Base-by-base conservation (phyloP, 1,140 invertebrate genomes). In the Aphelenchoides fujianensis region DNA sequence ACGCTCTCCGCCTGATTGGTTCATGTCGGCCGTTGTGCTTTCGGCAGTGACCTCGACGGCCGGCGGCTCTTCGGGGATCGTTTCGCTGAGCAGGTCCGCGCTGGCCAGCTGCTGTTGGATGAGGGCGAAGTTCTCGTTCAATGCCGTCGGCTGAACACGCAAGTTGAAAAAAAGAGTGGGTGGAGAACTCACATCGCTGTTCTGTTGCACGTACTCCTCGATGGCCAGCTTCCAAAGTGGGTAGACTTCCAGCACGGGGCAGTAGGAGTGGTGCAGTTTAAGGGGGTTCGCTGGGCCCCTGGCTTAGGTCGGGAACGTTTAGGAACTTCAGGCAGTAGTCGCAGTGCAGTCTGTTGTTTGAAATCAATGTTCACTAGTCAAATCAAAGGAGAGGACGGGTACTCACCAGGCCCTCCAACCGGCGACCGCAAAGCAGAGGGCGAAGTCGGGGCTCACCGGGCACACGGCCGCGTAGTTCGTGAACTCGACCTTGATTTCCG, bases 151-250 rank as follows among this genome's bases (percentile, higher is more conserved):
- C 55, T 59, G 19, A 59, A 59, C 28, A 48, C 34, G 7, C 19
- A 59, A 59, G 34, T 7, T 23, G 5, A 7, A 59, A 5, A 59
- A 59, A 5, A 7, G 5, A 5, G 5, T 59, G n/a, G n/a, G n/a
- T 59, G 7, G 19, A 59, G 55, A 12, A 19, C 5, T 59, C 34
- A 59, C 55, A 59, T 59, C 34, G 55, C 55, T 59, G 19, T 59
- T 59, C 34, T 27, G 27, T 30, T 59, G 7, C 5, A 59, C 55
- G 19, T 59, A 59, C 34, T 59, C 55, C 34, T 59, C 55, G 7
- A 59, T 5, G 28, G 55, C 55, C 55, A 59, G 34, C 34, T 59
- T 59, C 55, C 55, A 59, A 16, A 5, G 55, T 7, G 55, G 5
- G 19, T 59, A 59, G 7, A 5, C 12, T 5, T 59, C 55, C 55